These are phyloP conservation scores for Hydractinia echinata DNA, from an alignment of 30 jellyfish, hydroid and myxozoan genomes.

Conservation along the genomic window DNA sequence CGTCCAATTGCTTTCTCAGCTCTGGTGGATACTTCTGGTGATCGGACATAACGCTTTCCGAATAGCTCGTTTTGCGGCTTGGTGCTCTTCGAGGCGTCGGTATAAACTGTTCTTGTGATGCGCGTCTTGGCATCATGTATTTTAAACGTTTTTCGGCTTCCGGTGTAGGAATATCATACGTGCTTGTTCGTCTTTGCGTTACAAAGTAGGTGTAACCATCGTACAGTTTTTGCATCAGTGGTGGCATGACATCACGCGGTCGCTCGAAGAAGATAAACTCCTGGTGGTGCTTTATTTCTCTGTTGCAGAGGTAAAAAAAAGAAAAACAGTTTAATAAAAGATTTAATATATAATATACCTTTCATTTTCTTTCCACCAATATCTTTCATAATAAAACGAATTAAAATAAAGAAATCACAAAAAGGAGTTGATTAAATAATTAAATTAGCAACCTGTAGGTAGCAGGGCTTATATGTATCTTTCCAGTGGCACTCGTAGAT, in stretches of 20 bases:
- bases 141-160: conserved; percentile 13
- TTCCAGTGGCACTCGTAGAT: conserved; percentile 46
- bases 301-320: background rate
- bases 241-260: conserved; percentile 37
- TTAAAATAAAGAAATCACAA: background rate
- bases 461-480: conserved; percentile 45
- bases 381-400: background rate
- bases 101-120: background rate
- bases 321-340: background rate
- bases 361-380: background rate
- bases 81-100: background rate
- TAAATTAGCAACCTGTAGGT: conserved; percentile 27
- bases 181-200: conserved; percentile 12
- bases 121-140: conserved; percentile 20
- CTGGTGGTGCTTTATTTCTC: conserved; percentile 46
- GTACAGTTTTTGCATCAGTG: conserved; percentile 24
- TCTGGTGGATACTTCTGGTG: conserved; percentile 17
- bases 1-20: conserved; percentile 29
- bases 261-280: conserved; percentile 35
- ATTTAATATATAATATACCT: background rate
- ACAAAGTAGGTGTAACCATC: conserved; percentile 29
- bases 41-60: conserved; percentile 39
- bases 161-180: background rate
- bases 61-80: conserved; percentile 30
- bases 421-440: background rate